A percentile compares a stretch with the other conserved stretches of the same genome.
phyloP scores from a whole-genome alignment of 2,888 invertebrate species.

The Microctonus brassicae region DNA sequence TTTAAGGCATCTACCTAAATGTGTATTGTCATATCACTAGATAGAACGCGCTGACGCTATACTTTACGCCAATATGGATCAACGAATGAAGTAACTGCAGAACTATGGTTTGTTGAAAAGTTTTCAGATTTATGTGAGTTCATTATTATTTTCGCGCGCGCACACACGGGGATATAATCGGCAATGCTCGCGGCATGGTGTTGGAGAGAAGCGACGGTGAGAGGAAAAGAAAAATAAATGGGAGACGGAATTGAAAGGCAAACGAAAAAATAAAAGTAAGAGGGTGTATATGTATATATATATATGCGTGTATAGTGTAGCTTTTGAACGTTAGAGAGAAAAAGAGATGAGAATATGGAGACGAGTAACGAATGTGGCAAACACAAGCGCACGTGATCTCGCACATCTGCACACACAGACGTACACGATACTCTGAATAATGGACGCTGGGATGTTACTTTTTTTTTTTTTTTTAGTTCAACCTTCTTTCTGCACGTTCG shows the following conservation, averaged over 20 bases:
- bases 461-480: slow-evolving; percentile 26
- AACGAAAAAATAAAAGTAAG: not conserved
- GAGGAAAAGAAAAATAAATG: not conserved
- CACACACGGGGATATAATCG: slow-evolving; percentile 57
- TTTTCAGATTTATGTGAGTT: slow-evolving; percentile 68
- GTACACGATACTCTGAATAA: slow-evolving; percentile 45
- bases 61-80: slow-evolving; percentile 48
- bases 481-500: slow-evolving; percentile 40
- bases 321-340: not conserved
- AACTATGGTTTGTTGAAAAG: slow-evolving; percentile 62
- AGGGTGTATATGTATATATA: not conserved
- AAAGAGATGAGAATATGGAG: slow-evolving; percentile 17
- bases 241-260: not conserved
- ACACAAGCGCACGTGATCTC: slow-evolving; percentile 3
- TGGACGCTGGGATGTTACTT: slow-evolving; percentile 38
- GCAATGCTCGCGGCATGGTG: slow-evolving; percentile 41
- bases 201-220: slow-evolving; percentile 20
- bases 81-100: slow-evolving; percentile 59
- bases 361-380: slow-evolving; percentile 17
- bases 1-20: slow-evolving; percentile 48
- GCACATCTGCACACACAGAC: slow-evolving; percentile 24
- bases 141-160: slow-evolving; percentile 67
- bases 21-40: slow-evolving; percentile 15
- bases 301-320: too few species aligned
- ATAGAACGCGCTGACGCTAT: slow-evolving; percentile 37